Percentiles rank a stretch among this genome's conserved stretches.
phyloP scores from a whole-genome alignment of 1,140 invertebrate genomes.

The Penaeus vannamei region DNA sequence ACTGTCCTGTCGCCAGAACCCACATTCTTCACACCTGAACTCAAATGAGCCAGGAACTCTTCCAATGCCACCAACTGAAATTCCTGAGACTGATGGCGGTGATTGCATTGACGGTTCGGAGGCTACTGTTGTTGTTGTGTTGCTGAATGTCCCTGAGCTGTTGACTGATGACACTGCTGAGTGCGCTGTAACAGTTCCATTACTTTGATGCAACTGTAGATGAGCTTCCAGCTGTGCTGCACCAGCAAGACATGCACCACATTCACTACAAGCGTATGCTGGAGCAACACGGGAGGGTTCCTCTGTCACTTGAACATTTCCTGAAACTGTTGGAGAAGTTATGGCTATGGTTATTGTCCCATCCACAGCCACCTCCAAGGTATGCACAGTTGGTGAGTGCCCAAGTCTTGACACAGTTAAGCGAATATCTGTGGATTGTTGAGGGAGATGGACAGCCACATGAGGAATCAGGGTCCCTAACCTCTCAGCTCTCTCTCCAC shows the following conservation, averaged over 20 bases:
- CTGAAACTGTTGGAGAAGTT: not conserved
- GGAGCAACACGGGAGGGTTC: slow-evolving; percentile 27
- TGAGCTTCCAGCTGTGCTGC: slow-evolving; percentile 63
- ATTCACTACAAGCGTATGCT: slow-evolving; percentile 64
- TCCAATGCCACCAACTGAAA: slow-evolving; percentile 5
- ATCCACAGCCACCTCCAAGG: slow-evolving; percentile 42
- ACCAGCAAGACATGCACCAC: slow-evolving; percentile 49
- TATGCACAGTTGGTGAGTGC: slow-evolving; percentile 37
- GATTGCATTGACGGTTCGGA: slow-evolving; percentile 13
- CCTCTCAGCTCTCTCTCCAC: slow-evolving; percentile 37
- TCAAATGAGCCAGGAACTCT: slow-evolving; percentile 53
- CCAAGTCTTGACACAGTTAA: slow-evolving; percentile 46
- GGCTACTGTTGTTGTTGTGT: slow-evolving; percentile 20
- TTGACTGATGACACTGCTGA: not conserved
- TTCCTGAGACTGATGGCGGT: slow-evolving; percentile 21
- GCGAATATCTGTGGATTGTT: slow-evolving; percentile 34
- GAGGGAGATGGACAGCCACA: slow-evolving; percentile 39
- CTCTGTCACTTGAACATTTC: not conserved
- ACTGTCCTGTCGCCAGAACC: slow-evolving; percentile 62
- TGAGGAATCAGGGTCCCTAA: slow-evolving; percentile 44
- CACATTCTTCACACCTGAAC: slow-evolving; percentile 67
- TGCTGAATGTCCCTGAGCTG: not conserved
- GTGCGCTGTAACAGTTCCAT: not conserved
- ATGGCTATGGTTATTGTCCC: slow-evolving; percentile 40
- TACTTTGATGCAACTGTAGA: slow-evolving; percentile 46